Evolutionary conservation across 2,797 vertebrate species (phyloP).

Genomic region (Sebastes nivosus): DNA sequence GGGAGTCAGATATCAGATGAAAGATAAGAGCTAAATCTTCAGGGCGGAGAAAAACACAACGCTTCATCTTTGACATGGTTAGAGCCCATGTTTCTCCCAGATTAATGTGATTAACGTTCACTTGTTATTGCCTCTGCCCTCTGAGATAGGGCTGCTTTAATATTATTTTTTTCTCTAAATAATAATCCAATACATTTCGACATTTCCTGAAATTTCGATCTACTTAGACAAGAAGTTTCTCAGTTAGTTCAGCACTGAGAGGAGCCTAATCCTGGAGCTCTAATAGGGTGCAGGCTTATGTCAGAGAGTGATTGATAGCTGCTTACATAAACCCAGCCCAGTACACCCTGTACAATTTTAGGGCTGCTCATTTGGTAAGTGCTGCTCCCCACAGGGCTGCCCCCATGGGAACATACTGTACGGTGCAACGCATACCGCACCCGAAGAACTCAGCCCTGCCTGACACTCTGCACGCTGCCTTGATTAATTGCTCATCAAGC

Average conservation of each 20-base stretch:
- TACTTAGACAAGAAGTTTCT: slow-evolving; percentile 50
- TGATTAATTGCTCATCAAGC: slow-evolving; percentile 87
- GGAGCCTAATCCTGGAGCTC: slow-evolving; percentile 63
- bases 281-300: slow-evolving; percentile 73
- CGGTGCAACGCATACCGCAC: slow-evolving; percentile 41
- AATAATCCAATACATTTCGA: slow-evolving; percentile 44
- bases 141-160: slow-evolving; percentile 15
- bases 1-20: slow-evolving; percentile 47
- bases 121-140: slow-evolving; percentile 28
- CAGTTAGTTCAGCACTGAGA: slow-evolving; percentile 42
- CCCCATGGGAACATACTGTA: slow-evolving; percentile 55
- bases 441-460: slow-evolving; percentile 66
- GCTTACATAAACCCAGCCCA: slow-evolving; percentile 72
- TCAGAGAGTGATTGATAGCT: slow-evolving; percentile 77
- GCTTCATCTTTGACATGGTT: slow-evolving; percentile 39
- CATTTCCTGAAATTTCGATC: slow-evolving; percentile 56
- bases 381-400: slow-evolving; percentile 53
- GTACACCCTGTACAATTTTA: slow-evolving; percentile 66
- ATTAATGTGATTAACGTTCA: slow-evolving; percentile 52
- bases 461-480: slow-evolving; percentile 72
- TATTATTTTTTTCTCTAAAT: slow-evolving; percentile 33
- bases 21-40: slow-evolving; percentile 42
- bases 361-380: slow-evolving; percentile 67
- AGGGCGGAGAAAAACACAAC: slow-evolving; percentile 23
- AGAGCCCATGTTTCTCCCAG: slow-evolving; percentile 10